Percentiles rank a stretch among this genome's conserved stretches.
phyloP scores from a whole-genome alignment of 2,888 invertebrate species.

The Mythimna impura region DNA sequence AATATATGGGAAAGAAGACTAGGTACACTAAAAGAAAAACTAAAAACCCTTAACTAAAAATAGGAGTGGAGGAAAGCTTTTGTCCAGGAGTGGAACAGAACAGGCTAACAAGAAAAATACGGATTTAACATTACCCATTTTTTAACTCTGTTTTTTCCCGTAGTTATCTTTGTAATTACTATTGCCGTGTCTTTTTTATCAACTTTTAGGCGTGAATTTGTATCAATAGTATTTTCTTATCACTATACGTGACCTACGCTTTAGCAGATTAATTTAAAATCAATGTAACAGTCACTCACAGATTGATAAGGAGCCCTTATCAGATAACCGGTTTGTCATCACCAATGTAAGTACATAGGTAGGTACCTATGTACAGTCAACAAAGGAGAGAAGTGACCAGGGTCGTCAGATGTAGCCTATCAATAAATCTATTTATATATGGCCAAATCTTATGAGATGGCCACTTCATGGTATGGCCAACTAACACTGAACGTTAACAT shows the following conservation, averaged over 20 bases:
- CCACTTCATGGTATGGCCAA: too few relatives aligned
- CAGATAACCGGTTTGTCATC: conserved; percentile 17
- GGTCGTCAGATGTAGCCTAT: too few relatives aligned
- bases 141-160: background rate
- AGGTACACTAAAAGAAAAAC: too few relatives aligned
- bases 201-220: background rate
- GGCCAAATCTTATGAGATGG: too few relatives aligned
- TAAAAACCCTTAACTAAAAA: too few relatives aligned
- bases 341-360: background rate
- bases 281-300: conserved; percentile 36
- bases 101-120: too few relatives aligned
- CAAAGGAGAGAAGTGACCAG: too few relatives aligned
- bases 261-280: conserved; percentile 40
- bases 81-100: too few relatives aligned
- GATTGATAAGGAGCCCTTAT: conserved; percentile 32
- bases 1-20: too few relatives aligned
- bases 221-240: conserved; percentile 24
- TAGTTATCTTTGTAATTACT: background rate
- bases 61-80: too few relatives aligned
- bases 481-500: too few relatives aligned
- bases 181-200: conserved; percentile 1
- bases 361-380: background rate
- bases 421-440: too few relatives aligned
- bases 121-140: background rate
- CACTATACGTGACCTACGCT: conserved; percentile 30